These are phyloP conservation scores for Ophion ellenae DNA, from an alignment of 2,888 invertebrate species.

Conservation along the genomic window DNA sequence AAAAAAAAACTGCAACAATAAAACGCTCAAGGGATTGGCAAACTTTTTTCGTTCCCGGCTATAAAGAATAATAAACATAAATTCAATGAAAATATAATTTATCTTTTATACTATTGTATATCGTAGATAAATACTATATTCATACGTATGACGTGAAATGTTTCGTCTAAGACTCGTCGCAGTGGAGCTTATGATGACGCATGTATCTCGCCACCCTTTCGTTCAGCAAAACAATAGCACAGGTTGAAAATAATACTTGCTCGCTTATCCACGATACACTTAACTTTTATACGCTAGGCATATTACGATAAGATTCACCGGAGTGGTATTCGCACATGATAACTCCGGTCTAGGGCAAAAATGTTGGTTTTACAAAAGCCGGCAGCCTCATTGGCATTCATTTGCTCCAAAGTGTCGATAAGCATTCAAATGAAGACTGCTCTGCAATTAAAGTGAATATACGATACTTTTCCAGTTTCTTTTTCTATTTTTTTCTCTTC, in stretches of 20 bases:
- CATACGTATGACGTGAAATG: slow-evolving; percentile 67
- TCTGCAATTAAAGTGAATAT: slow-evolving; percentile 52
- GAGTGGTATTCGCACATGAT: slow-evolving; percentile 47
- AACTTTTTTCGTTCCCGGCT: slow-evolving; percentile 67
- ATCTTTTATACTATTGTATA: slow-evolving; percentile 30
- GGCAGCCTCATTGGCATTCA: slow-evolving; percentile 56
- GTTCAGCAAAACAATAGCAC: slow-evolving; percentile 67
- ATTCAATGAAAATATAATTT: slow-evolving; percentile 46
- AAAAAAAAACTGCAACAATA: slow-evolving; percentile 72
- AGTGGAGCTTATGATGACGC: slow-evolving; percentile 56
- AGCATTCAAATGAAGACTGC: slow-evolving; percentile 49
- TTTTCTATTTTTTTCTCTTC: slow-evolving; percentile 20
- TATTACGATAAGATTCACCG: slow-evolving; percentile 67
- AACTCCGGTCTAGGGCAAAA: slow-evolving; percentile 54
- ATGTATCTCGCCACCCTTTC: slow-evolving; percentile 33
- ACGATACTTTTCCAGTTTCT: slow-evolving; percentile 21
- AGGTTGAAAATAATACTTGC: slow-evolving; percentile 77
- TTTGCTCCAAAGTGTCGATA: slow-evolving; percentile 49
- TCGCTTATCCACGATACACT: slow-evolving; percentile 68
- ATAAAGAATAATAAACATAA: slow-evolving; percentile 55
- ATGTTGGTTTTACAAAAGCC: slow-evolving; percentile 41
- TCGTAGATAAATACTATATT: slow-evolving; percentile 36
- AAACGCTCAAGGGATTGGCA: slow-evolving; percentile 78
- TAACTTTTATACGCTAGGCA: slow-evolving; percentile 57
- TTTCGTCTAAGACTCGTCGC: slow-evolving; percentile 66